Conservation (phyloP, 2,888 invertebrate species). For the Mechanitis mazaeus region DNA sequence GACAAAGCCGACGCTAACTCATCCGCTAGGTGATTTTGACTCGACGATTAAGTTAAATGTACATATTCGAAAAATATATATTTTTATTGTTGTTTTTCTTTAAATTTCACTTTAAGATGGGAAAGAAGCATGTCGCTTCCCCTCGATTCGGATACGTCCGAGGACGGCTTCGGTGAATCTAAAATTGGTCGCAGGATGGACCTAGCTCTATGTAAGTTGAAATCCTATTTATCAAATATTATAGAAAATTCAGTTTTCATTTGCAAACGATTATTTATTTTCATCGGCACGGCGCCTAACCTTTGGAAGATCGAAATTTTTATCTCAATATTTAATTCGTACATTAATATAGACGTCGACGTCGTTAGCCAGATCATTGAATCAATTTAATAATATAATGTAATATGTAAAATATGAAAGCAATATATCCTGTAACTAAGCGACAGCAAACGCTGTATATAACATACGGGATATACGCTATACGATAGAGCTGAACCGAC, state of each 20-base stretch:
- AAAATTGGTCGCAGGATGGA: conserved; percentile 85
- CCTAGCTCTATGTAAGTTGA: conserved; percentile 88
- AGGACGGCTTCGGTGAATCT: conserved; percentile 64
- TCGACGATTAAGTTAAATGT: neutral
- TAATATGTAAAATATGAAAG: conserved; percentile 2
- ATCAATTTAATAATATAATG: conserved; percentile 6
- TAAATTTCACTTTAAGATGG: conserved; percentile 67
- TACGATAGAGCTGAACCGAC: conserved; percentile 6
- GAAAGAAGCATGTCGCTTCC: conserved; percentile 84
- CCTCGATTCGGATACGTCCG: conserved; percentile 68
- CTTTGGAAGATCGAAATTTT: conserved; percentile 47
- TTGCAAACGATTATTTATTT: conserved; percentile 71
- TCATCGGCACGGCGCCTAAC: conserved; percentile 69
- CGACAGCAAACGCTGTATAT: conserved; percentile 4
- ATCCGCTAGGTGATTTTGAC: conserved; percentile 57
- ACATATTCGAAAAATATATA: conserved; percentile 6
- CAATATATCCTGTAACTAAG: conserved; percentile 7
- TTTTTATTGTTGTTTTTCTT: neutral
- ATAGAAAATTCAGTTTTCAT: conserved; percentile 68
- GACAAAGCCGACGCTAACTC: conserved; percentile 64
- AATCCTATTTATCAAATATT: conserved; percentile 32
- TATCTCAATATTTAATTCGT: conserved; percentile 31
- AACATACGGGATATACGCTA: conserved; percentile 8
- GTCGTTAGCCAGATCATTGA: conserved; percentile 20
- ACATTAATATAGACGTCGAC: conserved; percentile 29